Evolutionary conservation across 1,140 invertebrate genomes (phyloP), one percentile per base, ranked within the genome.

Genomic region (Drosophila lacertosa): DNA sequence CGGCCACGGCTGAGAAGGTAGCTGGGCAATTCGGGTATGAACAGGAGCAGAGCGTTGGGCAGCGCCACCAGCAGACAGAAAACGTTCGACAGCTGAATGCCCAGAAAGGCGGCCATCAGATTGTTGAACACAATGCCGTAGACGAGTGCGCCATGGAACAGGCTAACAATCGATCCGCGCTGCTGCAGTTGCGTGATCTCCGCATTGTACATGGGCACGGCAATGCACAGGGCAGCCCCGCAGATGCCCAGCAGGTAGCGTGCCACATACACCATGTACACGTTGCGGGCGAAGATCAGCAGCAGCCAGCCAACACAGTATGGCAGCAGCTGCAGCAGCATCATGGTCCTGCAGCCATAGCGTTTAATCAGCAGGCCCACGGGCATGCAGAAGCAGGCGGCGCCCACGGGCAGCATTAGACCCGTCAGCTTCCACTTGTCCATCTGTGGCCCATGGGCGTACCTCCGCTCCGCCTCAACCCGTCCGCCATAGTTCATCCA

Each of bases 21-120:
- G 90, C 64, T 91, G 92, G 94, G 95, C 1, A 94, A 93, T 91
- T 96, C 95, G 0, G 95, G 95, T 90, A 95, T 93, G 29, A 94
- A 93, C 1, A 93, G 66, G 88, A 95, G 94, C 3, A 92, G 62
- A 0, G 91, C 50, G 2, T 92, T 91, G 39, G 94, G 93, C 0
- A 95, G 26, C 0, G 94, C 16, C 2, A 95, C 93, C 0, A 93
- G 68, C 2, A 93, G 29, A 0, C 92, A 92, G n/a, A 94, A 73
- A 0, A 93, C 50, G 1, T 94, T 94, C 89, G 77, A 93, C 93
- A 47, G 80, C 81, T 2, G 92, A 78, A 58, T 2, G 53, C 81
- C 13, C 91, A 69, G 13, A 74, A 77, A 74, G 91, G 91, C 68
- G 7, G 81, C 78, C 58, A 95, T 59, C 0, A 92, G 54, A 66